Conservation (phyloP, 2,113 vertebrate genomes). For the Sylvietta virens region DNA sequence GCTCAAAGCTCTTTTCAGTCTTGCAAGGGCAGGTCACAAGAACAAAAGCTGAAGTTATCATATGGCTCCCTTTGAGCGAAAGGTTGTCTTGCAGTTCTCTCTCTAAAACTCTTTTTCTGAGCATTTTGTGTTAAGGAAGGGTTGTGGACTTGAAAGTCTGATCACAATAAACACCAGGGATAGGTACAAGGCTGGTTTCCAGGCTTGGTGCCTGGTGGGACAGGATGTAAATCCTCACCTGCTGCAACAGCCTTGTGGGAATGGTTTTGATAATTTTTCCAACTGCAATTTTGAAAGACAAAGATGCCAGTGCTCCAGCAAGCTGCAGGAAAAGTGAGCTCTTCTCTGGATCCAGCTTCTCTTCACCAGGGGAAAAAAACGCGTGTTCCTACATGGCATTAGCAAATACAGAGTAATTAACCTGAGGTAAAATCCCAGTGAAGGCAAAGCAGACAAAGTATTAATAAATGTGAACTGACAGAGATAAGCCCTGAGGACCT, state of each 20-base stretch:
- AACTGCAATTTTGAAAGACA: neutral
- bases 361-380: neutral
- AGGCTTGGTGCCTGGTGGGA: neutral
- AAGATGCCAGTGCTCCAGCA: neutral
- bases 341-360: neutral
- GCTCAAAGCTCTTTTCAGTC: conserved; percentile 54
- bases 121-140: neutral
- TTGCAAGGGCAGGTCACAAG: conserved; percentile 51
- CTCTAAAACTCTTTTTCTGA: neutral
- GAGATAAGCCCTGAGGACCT: conserved; percentile 23
- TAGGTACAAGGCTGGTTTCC: neutral
- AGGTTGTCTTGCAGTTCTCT: neutral
- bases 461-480: conserved; percentile 15
- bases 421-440: conserved; percentile 16
- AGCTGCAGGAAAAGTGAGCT: neutral
- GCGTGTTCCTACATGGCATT: neutral
- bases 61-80: neutral
- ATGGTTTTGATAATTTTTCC: neutral
- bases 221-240: neutral
- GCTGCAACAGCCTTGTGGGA: neutral
- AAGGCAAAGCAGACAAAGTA: neutral
- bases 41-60: conserved; percentile 55
- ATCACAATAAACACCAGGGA: neutral
- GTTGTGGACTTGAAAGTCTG: neutral
- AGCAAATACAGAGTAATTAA: conserved; percentile 29